Conservation (phyloP, 2,113 vertebrate genomes). For the Apteryx mantelli region DNA sequence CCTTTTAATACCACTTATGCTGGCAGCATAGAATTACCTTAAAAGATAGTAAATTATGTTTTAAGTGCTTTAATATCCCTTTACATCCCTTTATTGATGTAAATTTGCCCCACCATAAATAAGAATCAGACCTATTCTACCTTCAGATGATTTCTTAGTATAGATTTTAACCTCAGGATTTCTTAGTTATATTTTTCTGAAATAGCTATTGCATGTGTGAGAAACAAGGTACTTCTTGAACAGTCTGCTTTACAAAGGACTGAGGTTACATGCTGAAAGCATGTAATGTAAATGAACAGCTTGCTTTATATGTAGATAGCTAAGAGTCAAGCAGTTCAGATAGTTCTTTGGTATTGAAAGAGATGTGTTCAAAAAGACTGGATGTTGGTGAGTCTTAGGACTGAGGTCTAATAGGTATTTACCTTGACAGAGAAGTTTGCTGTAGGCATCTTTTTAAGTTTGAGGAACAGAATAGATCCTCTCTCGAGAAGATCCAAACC, state of each 20-base stretch:
- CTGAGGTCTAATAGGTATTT: background rate
- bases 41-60: constrained; percentile 23
- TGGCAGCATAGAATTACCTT: constrained; percentile 13
- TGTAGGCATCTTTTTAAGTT: background rate
- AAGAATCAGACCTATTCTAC: background rate
- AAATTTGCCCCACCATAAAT: background rate
- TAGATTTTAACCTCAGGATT: background rate
- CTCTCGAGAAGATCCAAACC: background rate
- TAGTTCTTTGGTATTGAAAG: background rate
- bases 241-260: constrained; percentile 2
- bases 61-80: background rate
- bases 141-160: background rate
- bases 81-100: background rate
- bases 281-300: constrained; percentile 22
- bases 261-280: background rate
- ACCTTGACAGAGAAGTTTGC: background rate
- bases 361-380: background rate
- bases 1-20: background rate
- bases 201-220: background rate
- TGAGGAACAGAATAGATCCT: background rate
- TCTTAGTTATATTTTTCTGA: constrained; percentile 5
- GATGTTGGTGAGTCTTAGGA: background rate
- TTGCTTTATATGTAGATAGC: constrained; percentile 45
- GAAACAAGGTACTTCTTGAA: constrained; percentile 23
- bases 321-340: constrained; percentile 20